Base-by-base conservation (phyloP, 1,140 invertebrate species). In the Scaptodrosophila lebanonensis region DNA sequence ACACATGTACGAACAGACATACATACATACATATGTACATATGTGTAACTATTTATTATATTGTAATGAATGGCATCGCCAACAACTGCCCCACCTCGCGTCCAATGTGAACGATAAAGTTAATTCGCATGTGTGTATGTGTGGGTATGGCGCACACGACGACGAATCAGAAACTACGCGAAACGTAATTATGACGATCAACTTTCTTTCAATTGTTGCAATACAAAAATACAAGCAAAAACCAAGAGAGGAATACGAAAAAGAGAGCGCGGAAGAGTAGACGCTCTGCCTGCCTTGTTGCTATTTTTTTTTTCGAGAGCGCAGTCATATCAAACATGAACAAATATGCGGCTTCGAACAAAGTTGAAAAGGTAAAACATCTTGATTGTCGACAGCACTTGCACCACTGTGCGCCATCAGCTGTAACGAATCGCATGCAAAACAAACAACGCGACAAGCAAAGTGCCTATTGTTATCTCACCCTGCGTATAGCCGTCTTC, bases 401-500 rank as follows among this genome's bases (percentile, higher is more conserved):
- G 33, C 22, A 32, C 54, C 67, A 77, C 72, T 76, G 71, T 76
- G 50, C 68, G 1, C 30, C n/a, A 29, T 69, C 73, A 82, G 73
- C 73, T 77, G 73, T 63, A 38, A 38, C 53, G 53, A 45, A 57
- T 49, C 4, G 30, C 27, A 27, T 32, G 40, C 33, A 63, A 50
- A 58, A 44, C 45, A 50, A 39, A 57, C 3, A 18, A 9, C 11
- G 22, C 1, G 27, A 7, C 7, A 30, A 11, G 1, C 9, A 7
- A 1, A 16, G 12, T 36, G 2, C 1, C 1, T 22, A 7, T n/a
- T 17, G 3, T 20, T 12, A 17, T 44, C 89, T 88, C 88, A 94
- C 93, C 91, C 86, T 94, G 93, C 66, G 93, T 92, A 20, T 94
- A 90, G n/a, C 94, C 93, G 90, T 94, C 93, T 76, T 95, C 94